Evolutionary conservation across 2,113 vertebrate species (phyloP).

Genomic region (Nerophis ophidion): DNA sequence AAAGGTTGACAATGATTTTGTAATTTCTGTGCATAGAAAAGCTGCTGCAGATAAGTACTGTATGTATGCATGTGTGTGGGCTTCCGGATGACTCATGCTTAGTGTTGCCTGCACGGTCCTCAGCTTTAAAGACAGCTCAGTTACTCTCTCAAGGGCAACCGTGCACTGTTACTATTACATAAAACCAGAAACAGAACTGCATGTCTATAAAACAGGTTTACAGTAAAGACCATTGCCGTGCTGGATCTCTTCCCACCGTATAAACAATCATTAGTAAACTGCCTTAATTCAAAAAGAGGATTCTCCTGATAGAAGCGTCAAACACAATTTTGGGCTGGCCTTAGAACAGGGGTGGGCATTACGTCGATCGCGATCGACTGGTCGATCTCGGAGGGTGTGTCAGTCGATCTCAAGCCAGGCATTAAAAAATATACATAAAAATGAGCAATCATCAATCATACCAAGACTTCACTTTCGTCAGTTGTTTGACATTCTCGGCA

Average conservation of each 20-base stretch:
- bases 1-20: slow-evolving; percentile 30
- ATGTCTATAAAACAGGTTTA: slow-evolving; percentile 41
- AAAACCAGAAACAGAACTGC: slow-evolving; percentile 43
- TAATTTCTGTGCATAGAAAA: slow-evolving; percentile 46
- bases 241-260: slow-evolving; percentile 22
- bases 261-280: slow-evolving; percentile 36
- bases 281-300: slow-evolving; percentile 11
- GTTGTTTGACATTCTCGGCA: no score
- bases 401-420: no score
- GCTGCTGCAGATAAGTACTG: slow-evolving; percentile 39
- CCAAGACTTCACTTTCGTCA: no score
- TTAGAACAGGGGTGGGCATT: no score
- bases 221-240: slow-evolving; percentile 22
- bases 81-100: slow-evolving; percentile 62
- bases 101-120: slow-evolving; percentile 58
- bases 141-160: slow-evolving; percentile 64
- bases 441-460: no score
- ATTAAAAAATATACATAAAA: no score
- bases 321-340: neutral
- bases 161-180: slow-evolving; percentile 58
- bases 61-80: slow-evolving; percentile 43
- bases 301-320: slow-evolving; percentile 4
- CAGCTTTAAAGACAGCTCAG: slow-evolving; percentile 58
- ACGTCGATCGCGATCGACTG: no score
- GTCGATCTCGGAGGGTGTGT: no score